Evolutionary conservation across 1,140 invertebrate genomes (phyloP).

Genomic region (Bombus confusus): DNA sequence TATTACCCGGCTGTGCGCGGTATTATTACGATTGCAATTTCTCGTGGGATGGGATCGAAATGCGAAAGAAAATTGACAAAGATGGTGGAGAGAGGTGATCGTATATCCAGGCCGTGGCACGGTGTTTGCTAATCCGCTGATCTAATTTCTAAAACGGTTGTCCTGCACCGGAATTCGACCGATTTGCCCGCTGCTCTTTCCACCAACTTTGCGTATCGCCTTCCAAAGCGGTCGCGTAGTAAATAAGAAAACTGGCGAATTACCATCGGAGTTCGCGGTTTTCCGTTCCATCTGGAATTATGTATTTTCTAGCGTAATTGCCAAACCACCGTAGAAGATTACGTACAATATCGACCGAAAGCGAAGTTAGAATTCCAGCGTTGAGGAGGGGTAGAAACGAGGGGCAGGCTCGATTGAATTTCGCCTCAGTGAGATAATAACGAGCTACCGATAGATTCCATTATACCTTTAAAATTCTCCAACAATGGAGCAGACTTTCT

Average conservation of each 20-base stretch:
- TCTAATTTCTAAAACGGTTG: conserved; percentile 49
- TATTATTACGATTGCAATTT: conserved; percentile 64
- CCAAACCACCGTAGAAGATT: background rate
- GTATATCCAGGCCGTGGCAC: conserved; percentile 41
- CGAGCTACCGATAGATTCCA: conserved; percentile 25
- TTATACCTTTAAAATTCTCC: conserved; percentile 18
- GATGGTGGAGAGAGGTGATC: background rate
- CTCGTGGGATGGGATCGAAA: conserved; percentile 55
- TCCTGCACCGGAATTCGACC: conserved; percentile 45
- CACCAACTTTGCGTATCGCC: background rate
- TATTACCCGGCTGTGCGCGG: conserved; percentile 7
- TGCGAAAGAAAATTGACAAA: conserved; percentile 53
- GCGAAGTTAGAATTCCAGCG: background rate
- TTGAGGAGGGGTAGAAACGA: background rate
- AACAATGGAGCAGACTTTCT: conserved; percentile 23
- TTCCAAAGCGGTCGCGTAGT: background rate
- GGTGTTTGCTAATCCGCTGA: conserved; percentile 56
- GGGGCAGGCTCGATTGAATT: conserved; percentile 8
- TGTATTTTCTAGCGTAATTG: conserved; percentile 2
- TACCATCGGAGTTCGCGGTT: background rate
- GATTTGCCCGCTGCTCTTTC: conserved; percentile 35
- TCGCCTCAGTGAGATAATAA: conserved; percentile 10
- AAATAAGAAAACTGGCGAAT: conserved; percentile 16
- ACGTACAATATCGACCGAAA: conserved; percentile 2
- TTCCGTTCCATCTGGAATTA: background rate